These are phyloP conservation scores for Leptinotarsa rubiginosa DNA, from an alignment of 2,888 invertebrate genomes.

Conservation along the genomic window DNA sequence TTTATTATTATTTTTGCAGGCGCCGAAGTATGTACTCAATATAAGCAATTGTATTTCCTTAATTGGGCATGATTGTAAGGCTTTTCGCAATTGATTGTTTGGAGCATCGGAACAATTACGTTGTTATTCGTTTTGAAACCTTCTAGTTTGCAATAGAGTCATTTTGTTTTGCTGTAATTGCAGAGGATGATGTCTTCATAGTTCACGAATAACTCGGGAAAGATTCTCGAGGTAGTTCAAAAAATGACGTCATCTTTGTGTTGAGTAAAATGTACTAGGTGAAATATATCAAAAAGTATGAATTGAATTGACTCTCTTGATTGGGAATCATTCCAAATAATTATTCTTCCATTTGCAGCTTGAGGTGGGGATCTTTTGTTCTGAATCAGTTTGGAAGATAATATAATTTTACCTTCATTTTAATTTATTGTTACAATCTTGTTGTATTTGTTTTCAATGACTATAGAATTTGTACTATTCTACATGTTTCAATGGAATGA, in stretches of 20 bases:
- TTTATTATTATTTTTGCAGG: neutral
- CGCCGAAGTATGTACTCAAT: neutral
- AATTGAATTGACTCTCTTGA: neutral
- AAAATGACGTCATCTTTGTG: neutral
- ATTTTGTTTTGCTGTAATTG: neutral
- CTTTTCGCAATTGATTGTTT: conserved; percentile 11
- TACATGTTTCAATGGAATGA: too few species aligned
- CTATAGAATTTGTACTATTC: too few species aligned
- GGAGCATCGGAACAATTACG: neutral
- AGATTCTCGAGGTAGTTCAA: neutral
- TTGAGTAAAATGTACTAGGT: neutral
- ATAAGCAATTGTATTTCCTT: neutral
- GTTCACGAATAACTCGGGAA: neutral
- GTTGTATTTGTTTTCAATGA: too few species aligned
- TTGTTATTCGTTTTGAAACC: conserved; percentile 5
- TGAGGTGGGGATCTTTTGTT: too few species aligned
- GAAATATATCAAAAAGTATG: neutral
- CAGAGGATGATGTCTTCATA: neutral
- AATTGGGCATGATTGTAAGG: neutral
- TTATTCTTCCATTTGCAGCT: too few species aligned
- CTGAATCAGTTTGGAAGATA: too few species aligned
- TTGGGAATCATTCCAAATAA: too few species aligned
- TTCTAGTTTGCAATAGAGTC: neutral
- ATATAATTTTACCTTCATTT: too few species aligned
- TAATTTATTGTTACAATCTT: too few species aligned